These are phyloP conservation scores for Flabesymbios commensalis DNA, from an alignment of 2,888 invertebrate species.

Conservation along the genomic window DNA sequence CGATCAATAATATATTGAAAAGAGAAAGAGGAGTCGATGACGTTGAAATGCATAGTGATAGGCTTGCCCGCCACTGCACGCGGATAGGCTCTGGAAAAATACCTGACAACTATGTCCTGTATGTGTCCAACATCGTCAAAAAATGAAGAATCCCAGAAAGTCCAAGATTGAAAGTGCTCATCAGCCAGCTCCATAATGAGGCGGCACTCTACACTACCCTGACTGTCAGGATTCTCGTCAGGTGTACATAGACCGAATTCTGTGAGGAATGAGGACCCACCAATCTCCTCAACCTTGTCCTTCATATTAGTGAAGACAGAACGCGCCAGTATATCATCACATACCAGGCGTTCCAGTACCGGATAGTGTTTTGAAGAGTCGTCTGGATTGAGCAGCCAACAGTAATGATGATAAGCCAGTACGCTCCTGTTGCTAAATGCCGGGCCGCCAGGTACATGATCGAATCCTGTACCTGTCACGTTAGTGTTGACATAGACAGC, in stretches of 20 bases:
- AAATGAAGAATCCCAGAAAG: constrained; percentile 47
- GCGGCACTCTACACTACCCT: constrained; percentile 39
- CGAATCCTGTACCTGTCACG: constrained; percentile 39
- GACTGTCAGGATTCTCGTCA: constrained; percentile 27
- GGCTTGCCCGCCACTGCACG: constrained; percentile 41
- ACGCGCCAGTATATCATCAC: constrained; percentile 38
- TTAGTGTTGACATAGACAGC: constrained; percentile 35
- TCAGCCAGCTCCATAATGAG: constrained; percentile 39
- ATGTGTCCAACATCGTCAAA: constrained; percentile 32
- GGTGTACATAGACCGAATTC: constrained; percentile 47
- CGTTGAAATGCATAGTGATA: constrained; percentile 31
- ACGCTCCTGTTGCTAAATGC: constrained; percentile 30
- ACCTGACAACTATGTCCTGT: constrained; percentile 17
- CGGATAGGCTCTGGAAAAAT: constrained; percentile 39
- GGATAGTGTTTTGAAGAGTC: constrained; percentile 20
- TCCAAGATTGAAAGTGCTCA: constrained; percentile 44
- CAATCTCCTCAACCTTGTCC: constrained; percentile 29
- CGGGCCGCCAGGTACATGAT: constrained; percentile 39
- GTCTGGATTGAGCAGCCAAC: constrained; percentile 37
- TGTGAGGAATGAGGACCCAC: constrained; percentile 43
- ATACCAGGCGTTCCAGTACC: constrained; percentile 26
- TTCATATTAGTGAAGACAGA: constrained; percentile 27
- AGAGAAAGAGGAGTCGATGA: constrained; percentile 19
- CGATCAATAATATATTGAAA: constrained; percentile 27
- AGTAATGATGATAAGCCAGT: constrained; percentile 47